These are phyloP conservation scores for Trichopoda pennipes DNA, from an alignment of 2,888 invertebrate species.

Conservation along the genomic window DNA sequence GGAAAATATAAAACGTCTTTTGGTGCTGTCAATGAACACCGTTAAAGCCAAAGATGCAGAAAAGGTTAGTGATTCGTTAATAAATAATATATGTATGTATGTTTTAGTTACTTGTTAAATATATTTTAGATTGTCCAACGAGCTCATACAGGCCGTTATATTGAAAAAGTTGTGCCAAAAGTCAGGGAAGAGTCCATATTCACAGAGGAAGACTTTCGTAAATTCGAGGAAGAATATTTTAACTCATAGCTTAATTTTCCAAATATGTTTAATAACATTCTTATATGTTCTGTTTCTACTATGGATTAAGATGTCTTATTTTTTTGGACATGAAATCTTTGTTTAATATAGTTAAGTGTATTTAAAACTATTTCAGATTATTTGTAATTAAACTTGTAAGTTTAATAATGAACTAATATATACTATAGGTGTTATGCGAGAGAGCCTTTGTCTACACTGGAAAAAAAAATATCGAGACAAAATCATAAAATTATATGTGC, in stretches of 20 bases:
- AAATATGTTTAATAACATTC: too few species aligned
- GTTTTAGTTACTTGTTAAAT: conserved; percentile 6
- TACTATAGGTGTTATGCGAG: too few species aligned
- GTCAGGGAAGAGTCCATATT: conserved; percentile 68
- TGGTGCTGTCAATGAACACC: conserved; percentile 67
- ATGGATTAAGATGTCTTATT: too few species aligned
- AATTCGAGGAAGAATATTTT: conserved; percentile 70
- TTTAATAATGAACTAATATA: too few species aligned
- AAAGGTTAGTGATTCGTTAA: conserved; percentile 45
- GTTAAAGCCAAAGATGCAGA: conserved; percentile 62
- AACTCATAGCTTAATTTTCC: conserved; percentile 30
- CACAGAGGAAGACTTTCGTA: conserved; percentile 69
- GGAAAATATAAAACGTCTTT: conserved; percentile 65
- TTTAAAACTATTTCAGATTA: too few species aligned
- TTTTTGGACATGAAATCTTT: too few species aligned
- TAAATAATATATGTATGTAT: background rate
- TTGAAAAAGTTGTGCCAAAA: conserved; percentile 52
- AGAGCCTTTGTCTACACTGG: too few species aligned
- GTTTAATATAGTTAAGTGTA: too few species aligned
- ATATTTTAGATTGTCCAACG: conserved; percentile 63
- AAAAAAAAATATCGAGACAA: too few species aligned
- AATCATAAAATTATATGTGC: too few species aligned
- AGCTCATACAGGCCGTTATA: conserved; percentile 64
- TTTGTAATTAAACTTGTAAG: too few species aligned
- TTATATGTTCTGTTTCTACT: too few species aligned